Evolutionary conservation across 64 coral and sea anemone species (phyloP), one percentile per base, ranked within the genome.

Genomic region (Montipora sp.): DNA sequence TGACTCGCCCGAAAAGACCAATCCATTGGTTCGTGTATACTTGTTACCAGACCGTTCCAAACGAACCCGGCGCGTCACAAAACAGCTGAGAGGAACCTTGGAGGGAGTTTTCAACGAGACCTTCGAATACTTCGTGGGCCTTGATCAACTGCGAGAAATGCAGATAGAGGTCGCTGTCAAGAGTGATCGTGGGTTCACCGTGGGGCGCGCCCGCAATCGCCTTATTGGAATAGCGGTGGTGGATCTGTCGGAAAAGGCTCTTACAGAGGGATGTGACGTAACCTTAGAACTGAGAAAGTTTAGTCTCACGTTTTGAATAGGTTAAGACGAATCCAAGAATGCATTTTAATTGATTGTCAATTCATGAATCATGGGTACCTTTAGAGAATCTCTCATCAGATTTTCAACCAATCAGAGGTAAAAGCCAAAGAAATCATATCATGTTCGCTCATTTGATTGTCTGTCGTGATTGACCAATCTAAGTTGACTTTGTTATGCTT

Each of bases 1-100:
- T 89, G 95, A 98, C 51, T 45, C 95, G 3, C 71, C 92, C 13
- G 87, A 53, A 72, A 94, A 94, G 73, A 98, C 89, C 87, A 98
- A 98, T 86, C 95, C 95, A 73, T 88, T 98, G 73, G 92, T 98
- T 44, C 89, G 95, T 13, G 48, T 98, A 53, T 98, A 98, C 77
- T 80, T 98, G 78, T 79, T 98, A 20, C 95, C 95, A 61, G 95
- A 98, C 70, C 88, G 95, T 47, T 92, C 95, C 84, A 98, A 98
- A 89, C 92, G 91, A 71, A 92, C 92, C 10, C 88, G 95, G 48
- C 89, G 95, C n/a, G 88, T 94, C 51, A 94, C 93, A 8, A 90
- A 81, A 3, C 81, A 89, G 9, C 55, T 90, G 7, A 94, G 78
- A 8, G 89, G 82, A 0, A 83, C 90, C 47, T 92, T 88, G 47